These are phyloP conservation scores for Leuctra nigra DNA, from an alignment of 2,888 invertebrate genomes.

Conservation along the genomic window DNA sequence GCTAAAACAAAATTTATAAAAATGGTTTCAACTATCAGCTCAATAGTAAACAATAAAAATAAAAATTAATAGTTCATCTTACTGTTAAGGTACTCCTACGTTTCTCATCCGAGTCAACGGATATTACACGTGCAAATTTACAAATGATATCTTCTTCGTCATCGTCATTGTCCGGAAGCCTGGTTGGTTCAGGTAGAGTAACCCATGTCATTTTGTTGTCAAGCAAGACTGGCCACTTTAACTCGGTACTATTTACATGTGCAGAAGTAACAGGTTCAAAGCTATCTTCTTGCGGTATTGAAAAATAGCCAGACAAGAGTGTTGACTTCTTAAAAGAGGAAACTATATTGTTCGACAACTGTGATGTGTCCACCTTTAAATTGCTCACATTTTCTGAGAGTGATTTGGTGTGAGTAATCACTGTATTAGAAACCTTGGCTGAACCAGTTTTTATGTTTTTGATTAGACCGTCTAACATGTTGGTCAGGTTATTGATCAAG, in stretches of 20 bases:
- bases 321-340: constrained; percentile 36
- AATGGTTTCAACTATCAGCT: not conserved
- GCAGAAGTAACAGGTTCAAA: constrained; percentile 43
- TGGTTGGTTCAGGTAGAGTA: constrained; percentile 37
- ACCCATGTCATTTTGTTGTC: constrained; percentile 46
- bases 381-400: constrained; percentile 37
- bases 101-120: too few species aligned
- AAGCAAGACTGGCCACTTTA: constrained; percentile 50
- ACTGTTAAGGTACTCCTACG: constrained; percentile 10
- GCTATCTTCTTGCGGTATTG: constrained; percentile 34
- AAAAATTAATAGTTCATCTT: not conserved
- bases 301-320: constrained; percentile 3
- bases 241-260: constrained; percentile 43
- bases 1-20: constrained; percentile 46
- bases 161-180: constrained; percentile 24
- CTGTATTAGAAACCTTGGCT: constrained; percentile 38
- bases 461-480: constrained; percentile 45
- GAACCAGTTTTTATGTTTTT: constrained; percentile 43
- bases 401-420: constrained; percentile 38
- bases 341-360: constrained; percentile 27
- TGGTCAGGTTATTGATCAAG: too few species aligned
- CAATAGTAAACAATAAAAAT: not conserved
- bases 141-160: constrained; percentile 50
- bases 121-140: constrained; percentile 50
- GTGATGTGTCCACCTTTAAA: constrained; percentile 35